phyloP scores from a whole-genome alignment of 2,113 vertebrate genomes.

The Amphiprion percula region DNA sequence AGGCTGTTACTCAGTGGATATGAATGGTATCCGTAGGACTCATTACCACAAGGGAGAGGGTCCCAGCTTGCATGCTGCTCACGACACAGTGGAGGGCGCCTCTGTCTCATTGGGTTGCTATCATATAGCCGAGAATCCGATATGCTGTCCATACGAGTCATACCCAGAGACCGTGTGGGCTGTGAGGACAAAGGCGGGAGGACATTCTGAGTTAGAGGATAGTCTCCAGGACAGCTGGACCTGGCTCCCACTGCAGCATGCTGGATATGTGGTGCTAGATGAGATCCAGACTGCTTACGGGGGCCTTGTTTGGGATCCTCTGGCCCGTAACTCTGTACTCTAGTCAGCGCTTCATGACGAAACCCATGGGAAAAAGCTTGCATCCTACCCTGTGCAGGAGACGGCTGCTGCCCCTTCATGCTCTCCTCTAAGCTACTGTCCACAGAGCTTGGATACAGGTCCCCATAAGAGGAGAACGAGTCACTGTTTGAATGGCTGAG shows the following conservation, averaged over 20 bases:
- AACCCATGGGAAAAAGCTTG: slow-evolving; percentile 94
- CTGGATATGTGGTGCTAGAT: slow-evolving; percentile 91
- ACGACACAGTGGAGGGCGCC: slow-evolving; percentile 94
- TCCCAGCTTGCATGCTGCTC: slow-evolving; percentile 99
- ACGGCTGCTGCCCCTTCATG: slow-evolving; percentile 89
- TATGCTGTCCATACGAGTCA: slow-evolving; percentile 99
- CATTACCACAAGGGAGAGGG: slow-evolving; percentile 90
- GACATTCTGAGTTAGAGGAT: slow-evolving; percentile 89
- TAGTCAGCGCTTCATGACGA: slow-evolving; percentile 92
- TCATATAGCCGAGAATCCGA: slow-evolving; percentile 97
- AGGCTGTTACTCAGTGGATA: slow-evolving; percentile 93
- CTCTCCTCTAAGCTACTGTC: slow-evolving; percentile 92
- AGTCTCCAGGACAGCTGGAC: slow-evolving; percentile 96
- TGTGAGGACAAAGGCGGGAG: slow-evolving; percentile 88
- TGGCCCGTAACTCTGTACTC: slow-evolving; percentile 94
- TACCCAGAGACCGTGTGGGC: slow-evolving; percentile 94
- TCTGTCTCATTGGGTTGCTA: slow-evolving; percentile 93
- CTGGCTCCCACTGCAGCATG: slow-evolving; percentile 89
- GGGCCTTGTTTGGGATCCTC: slow-evolving; percentile 93
- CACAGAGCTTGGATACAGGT: slow-evolving; percentile 93
- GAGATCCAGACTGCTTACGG: slow-evolving; percentile 90
- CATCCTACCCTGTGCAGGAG: slow-evolving; percentile 88
- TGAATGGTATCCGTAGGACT: slow-evolving; percentile 92
- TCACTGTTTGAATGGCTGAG: slow-evolving; percentile 96
- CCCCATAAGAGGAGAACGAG: slow-evolving; percentile 95